Percentiles rank a stretch among this genome's conserved stretches.
Evolutionary conservation across 2,113 vertebrate genomes (phyloP).

Genomic region (Platichthys flesus): DNA sequence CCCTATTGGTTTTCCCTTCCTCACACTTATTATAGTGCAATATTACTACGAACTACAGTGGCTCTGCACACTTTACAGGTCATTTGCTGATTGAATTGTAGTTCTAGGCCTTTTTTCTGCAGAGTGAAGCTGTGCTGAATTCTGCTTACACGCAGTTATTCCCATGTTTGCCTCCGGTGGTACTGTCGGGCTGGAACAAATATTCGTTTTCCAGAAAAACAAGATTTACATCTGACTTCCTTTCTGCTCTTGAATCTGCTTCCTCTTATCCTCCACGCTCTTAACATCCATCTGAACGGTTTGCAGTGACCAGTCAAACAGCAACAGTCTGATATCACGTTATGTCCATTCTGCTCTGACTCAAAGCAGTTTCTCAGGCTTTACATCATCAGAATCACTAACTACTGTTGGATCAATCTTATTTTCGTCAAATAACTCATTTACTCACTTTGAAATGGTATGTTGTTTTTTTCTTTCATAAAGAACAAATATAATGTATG

Average conservation of each 20-base stretch:
- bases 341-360: constrained; percentile 60
- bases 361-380: constrained; percentile 89
- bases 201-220: constrained; percentile 22
- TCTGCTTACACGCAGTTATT: constrained; percentile 43
- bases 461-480: constrained; percentile 87
- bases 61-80: constrained; percentile 43
- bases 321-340: constrained; percentile 28
- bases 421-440: constrained; percentile 78
- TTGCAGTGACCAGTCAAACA: constrained; percentile 24
- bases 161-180: constrained; percentile 6
- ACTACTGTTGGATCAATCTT: constrained; percentile 72
- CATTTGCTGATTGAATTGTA: constrained; percentile 45
- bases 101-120: constrained; percentile 26
- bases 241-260: constrained; percentile 52
- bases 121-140: constrained; percentile 26
- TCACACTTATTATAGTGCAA: constrained; percentile 58
- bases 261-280: constrained; percentile 50
- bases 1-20: constrained; percentile 38
- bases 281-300: constrained; percentile 23
- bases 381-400: constrained; percentile 81
- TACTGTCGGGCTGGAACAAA: constrained; percentile 22
- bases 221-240: constrained; percentile 32
- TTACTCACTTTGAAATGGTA: constrained; percentile 62
- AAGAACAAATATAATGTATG: constrained; percentile 84
- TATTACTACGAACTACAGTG: constrained; percentile 55